Conservation (phyloP, 2,797 vertebrate genomes). For the Emydoidea blandingii region DNA sequence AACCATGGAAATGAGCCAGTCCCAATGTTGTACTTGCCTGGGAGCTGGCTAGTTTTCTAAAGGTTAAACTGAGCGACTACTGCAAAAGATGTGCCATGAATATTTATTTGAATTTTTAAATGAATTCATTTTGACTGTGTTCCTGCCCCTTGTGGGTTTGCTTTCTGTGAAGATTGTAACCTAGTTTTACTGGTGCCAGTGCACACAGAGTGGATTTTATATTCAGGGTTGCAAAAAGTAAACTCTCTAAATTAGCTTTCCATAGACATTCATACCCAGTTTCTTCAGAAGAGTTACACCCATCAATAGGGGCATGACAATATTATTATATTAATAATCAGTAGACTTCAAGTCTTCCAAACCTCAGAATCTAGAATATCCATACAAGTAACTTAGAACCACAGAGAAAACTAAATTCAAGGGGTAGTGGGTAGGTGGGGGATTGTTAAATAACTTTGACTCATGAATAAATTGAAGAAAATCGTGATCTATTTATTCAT, state of each 20-base stretch:
- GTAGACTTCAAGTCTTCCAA: not conserved
- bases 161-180: conserved; percentile 48
- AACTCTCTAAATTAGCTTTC: conserved; percentile 59
- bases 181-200: not conserved
- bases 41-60: conserved; percentile 11
- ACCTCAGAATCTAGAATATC: not conserved
- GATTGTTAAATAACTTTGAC: conserved; percentile 30
- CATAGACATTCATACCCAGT: conserved; percentile 14
- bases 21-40: not conserved
- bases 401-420: not conserved
- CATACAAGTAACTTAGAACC: not conserved
- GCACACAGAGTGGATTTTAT: conserved; percentile 45
- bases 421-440: not conserved
- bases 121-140: conserved; percentile 55
- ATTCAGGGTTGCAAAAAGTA: conserved; percentile 54
- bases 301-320: conserved; percentile 42
- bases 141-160: conserved; percentile 50
- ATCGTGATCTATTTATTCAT: conserved; percentile 26
- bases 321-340: not conserved
- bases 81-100: not conserved
- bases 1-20: conserved; percentile 14
- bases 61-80: not conserved
- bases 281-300: not conserved
- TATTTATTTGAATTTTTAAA: conserved; percentile 65
- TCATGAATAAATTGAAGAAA: not conserved